phyloP scores from a whole-genome alignment of 2,797 vertebrate genomes.

The Microctenopoma lineatum region DNA sequence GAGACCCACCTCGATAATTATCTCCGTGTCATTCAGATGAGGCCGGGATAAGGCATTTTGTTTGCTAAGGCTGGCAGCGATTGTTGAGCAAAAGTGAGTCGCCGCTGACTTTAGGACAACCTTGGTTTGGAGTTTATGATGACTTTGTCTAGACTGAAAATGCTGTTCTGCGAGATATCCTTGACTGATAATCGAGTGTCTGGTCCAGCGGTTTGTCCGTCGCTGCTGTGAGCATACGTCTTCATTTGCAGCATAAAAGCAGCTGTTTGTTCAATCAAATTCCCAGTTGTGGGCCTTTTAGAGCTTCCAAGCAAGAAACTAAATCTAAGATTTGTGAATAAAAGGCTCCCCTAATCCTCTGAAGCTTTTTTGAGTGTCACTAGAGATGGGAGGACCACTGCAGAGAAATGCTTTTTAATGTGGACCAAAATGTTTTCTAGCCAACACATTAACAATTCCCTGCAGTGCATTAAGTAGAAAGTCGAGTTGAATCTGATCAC shows the following conservation, averaged over 20 bases:
- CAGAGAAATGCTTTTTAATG: constrained; percentile 24
- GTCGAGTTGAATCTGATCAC: constrained; percentile 30
- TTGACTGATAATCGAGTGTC: constrained; percentile 63
- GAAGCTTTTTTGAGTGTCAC: constrained; percentile 16
- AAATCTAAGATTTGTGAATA: constrained; percentile 38
- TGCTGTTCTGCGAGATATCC: constrained; percentile 64
- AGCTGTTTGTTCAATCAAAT: constrained; percentile 58
- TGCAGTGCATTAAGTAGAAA: constrained; percentile 40
- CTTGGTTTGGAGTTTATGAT: constrained; percentile 70
- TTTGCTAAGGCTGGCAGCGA: constrained; percentile 68
- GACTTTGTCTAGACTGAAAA: constrained; percentile 66
- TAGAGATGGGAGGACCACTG: constrained; percentile 17
- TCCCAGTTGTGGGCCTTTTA: constrained; percentile 45
- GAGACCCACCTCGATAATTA: constrained; percentile 75
- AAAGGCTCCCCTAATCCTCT: constrained; percentile 45
- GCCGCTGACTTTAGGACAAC: constrained; percentile 67
- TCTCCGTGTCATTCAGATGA: constrained; percentile 77
- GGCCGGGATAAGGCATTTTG: constrained; percentile 72
- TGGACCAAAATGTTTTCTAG: constrained; percentile 48
- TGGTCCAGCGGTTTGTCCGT: constrained; percentile 37
- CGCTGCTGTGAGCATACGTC: not conserved
- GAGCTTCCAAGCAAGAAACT: constrained; percentile 28
- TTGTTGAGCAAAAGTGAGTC: constrained; percentile 56
- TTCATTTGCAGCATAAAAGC: constrained; percentile 65
- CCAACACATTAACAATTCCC: constrained; percentile 55